Evolutionary conservation across 2,888 invertebrate species (phyloP), one percentile per base, ranked within the genome.

Genomic region (Branchellion lobata): DNA sequence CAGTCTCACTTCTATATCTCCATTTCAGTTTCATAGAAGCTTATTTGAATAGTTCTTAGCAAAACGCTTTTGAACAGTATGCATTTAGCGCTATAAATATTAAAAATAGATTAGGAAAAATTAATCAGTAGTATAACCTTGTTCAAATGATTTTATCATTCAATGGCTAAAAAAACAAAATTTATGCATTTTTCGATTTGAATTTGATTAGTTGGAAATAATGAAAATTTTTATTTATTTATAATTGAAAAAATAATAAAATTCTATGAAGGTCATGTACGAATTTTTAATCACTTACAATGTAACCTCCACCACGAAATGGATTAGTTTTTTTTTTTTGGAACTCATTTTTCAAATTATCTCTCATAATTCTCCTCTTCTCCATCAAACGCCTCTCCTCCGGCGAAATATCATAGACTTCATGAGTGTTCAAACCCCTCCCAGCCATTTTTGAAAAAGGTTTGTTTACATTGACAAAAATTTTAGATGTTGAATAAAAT

Each of bases 241-340:
- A n/a, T n/a, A n/a, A n/a, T n/a, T n/a, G n/a, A n/a, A n/a, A n/a
- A n/a, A n/a, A n/a, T n/a, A n/a, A n/a, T n/a, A n/a, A n/a, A n/a
- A n/a, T n/a, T n/a, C n/a, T n/a, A n/a, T n/a, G n/a, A n/a, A n/a
- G n/a, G n/a, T n/a, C n/a, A n/a, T n/a, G n/a, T n/a, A n/a, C n/a
- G n/a, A n/a, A n/a, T n/a, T n/a, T 57, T 36, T 36, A 33, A 65
- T 47, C 65, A 78, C 80, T 65, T 36, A 80, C 81, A 74, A 80
- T 36, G 74, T 75, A 74, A 1, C 79, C 81, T n/a, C 80, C 81
- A 33, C 89, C 89, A 85, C 91, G 90, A 86, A 90, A 90, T 1
- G 95, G 95, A 87, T 93, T 92, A 0, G 91, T 89, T 34, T 88
- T 87, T 85, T 92, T 90, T 87, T 92, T 93, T 31, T 92, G 86